Base-by-base conservation (phyloP, 2,797 vertebrate species). In the Notoglanidium macrostoma region DNA sequence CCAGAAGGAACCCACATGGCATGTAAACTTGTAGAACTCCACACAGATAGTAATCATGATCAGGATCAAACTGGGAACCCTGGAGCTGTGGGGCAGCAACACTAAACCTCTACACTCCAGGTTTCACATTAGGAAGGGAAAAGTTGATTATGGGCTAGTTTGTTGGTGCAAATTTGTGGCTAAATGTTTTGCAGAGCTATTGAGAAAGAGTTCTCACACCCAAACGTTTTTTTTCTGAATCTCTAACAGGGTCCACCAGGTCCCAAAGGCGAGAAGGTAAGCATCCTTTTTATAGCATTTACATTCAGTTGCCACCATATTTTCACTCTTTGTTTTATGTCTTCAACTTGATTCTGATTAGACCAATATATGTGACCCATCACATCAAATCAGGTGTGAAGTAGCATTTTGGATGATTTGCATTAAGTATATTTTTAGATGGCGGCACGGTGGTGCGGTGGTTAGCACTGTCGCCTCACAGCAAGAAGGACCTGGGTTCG, bases 211-310 rank as follows among this genome's bases (percentile, higher is more conserved):
- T 32, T 78, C 2, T 5, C 21, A 32, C 32, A 51, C 12, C 44
- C 5, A 84, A 65, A 89, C 8, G 17, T 59, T 74, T 81, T 77
- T 5, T 70, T 6, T 54, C 14, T 81, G 7, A 67, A 70, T 72
- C 92, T 91, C 92, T 93, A 91, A 83, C 89, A 99, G 98, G 98
- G 98, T 73, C 94, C 97, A 92, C 95, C 97, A 87, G 98, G 98
- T 96, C 95, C 94, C 83, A 97, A 97, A 95, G 98, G 98, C 88
- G 98, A 99, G 90, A 99, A 99, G 97, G 98, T 99, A 94, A 97
- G 97, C 95, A 87, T 90, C 88, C 11, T 46, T 67, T 63, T 83
- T 32, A 55, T 54, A 29, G 26, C 61, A 84, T 54, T 86, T 72
- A 12, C 44, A 3, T 2, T 67, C 35, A 72, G 44, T 40, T 61